Conservation (phyloP, 2,797 vertebrate species). For the Sparidentex hasta region DNA sequence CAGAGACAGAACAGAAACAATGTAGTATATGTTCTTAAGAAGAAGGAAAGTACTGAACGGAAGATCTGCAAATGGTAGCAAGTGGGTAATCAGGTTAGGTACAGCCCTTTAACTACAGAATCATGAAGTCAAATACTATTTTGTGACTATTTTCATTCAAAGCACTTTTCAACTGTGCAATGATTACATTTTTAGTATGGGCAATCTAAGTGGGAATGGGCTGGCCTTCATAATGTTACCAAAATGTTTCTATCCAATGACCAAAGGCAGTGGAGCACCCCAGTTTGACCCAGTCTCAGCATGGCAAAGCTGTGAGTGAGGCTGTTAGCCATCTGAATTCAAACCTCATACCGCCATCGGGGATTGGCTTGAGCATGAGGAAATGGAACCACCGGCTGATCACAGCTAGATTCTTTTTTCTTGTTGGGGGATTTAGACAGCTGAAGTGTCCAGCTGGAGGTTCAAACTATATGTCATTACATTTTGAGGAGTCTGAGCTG, state of each 20-base stretch:
- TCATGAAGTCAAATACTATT: neutral
- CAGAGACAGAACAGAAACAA: slow-evolving; percentile 11
- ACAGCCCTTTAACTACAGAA: neutral
- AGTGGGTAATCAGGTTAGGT: neutral
- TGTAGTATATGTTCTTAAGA: neutral
- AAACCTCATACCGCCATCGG: neutral
- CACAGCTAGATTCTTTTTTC: slow-evolving; percentile 16
- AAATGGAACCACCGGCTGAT: neutral
- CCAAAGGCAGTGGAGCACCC: neutral
- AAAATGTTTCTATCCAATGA: neutral
- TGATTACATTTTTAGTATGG: neutral
- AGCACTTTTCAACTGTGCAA: neutral
- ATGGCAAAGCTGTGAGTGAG: neutral
- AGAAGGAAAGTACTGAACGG: neutral
- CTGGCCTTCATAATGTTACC: neutral
- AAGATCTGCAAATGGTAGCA: neutral
- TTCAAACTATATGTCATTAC: neutral
- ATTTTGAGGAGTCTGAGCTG: neutral
- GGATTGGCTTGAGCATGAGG: neutral
- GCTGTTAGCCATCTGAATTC: neutral
- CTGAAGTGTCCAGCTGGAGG: slow-evolving; percentile 2
- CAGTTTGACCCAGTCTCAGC: neutral
- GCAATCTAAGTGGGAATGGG: neutral
- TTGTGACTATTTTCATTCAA: neutral
- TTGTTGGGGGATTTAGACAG: neutral